These are phyloP conservation scores for Chymomyza amoena DNA, from an alignment of 2,888 invertebrate genomes.

Conservation along the genomic window DNA sequence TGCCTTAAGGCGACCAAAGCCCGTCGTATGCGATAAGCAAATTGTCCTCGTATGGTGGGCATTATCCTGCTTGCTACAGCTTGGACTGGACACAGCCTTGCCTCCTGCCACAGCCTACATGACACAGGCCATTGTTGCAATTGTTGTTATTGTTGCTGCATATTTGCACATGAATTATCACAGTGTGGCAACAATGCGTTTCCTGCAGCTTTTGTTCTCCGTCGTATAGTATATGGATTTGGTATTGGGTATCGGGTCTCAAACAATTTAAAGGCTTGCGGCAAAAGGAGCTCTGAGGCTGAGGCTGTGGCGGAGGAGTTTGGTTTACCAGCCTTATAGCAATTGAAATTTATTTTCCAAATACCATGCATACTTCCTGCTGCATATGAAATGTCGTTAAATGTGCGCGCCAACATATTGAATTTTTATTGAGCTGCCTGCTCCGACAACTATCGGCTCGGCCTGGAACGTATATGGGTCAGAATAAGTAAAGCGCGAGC, in stretches of 20 bases:
- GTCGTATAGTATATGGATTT: background rate
- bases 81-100: background rate
- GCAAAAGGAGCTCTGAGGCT: background rate
- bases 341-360: slow-evolving; percentile 11
- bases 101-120: background rate
- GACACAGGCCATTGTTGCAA: background rate
- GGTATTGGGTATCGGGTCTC: background rate
- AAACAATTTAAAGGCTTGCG: background rate
- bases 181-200: slow-evolving; percentile 3
- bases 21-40: background rate
- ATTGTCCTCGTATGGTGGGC: background rate
- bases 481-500: background rate
- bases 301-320: background rate
- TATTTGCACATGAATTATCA: slow-evolving; percentile 19
- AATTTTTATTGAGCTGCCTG: slow-evolving; percentile 11
- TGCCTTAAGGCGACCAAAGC: background rate
- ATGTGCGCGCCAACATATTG: slow-evolving; percentile 11
- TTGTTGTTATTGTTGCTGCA: slow-evolving; percentile 7
- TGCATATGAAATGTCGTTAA: slow-evolving; percentile 13
- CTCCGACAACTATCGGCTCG: background rate
- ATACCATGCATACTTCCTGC: slow-evolving; percentile 13
- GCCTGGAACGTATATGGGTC: background rate
- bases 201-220: slow-evolving; percentile 7
- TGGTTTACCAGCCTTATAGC: background rate
- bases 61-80: background rate